phyloP scores from a whole-genome alignment of 2,797 vertebrate species.

The Urocyon cinereoargenteus region DNA sequence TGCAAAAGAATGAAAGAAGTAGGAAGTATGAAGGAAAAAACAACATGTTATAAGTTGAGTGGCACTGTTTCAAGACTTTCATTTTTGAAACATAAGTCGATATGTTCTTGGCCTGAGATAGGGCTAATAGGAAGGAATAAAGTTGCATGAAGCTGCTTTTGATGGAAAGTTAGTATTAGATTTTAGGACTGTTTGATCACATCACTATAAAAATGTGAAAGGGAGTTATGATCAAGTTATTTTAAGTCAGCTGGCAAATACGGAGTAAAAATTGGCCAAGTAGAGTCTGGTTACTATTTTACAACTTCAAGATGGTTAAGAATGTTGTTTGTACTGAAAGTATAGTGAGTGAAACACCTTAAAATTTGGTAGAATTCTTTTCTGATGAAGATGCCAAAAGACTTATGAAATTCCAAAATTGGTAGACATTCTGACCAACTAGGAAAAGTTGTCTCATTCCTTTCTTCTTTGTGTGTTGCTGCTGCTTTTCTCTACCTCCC shows the following conservation, averaged over 20 bases:
- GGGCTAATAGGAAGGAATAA: neutral
- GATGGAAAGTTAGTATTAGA: slow-evolving; percentile 55
- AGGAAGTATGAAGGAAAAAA: neutral
- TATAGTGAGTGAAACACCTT: neutral
- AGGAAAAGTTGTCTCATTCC: neutral
- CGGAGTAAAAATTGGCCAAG: neutral
- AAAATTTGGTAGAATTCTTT: neutral
- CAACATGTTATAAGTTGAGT: neutral
- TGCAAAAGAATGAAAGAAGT: neutral
- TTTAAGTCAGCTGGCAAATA: slow-evolving; percentile 50
- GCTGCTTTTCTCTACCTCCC: neutral
- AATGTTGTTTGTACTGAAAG: neutral
- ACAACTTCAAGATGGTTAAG: slow-evolving; percentile 37
- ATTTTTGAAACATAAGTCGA: neutral
- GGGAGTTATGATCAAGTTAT: slow-evolving; percentile 40
- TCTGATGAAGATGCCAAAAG: neutral
- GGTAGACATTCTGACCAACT: neutral
- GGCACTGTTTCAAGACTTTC: slow-evolving; percentile 22
- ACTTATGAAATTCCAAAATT: neutral
- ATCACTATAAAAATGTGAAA: slow-evolving; percentile 54
- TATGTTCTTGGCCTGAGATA: slow-evolving; percentile 45
- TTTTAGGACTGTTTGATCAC: slow-evolving; percentile 45
- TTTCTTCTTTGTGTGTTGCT: neutral
- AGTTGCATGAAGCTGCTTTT: slow-evolving; percentile 50
- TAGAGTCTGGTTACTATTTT: slow-evolving; percentile 36